Conservation (phyloP, 92 coral and sea anemone genomes). For the Epizoanthus stellaris region DNA sequence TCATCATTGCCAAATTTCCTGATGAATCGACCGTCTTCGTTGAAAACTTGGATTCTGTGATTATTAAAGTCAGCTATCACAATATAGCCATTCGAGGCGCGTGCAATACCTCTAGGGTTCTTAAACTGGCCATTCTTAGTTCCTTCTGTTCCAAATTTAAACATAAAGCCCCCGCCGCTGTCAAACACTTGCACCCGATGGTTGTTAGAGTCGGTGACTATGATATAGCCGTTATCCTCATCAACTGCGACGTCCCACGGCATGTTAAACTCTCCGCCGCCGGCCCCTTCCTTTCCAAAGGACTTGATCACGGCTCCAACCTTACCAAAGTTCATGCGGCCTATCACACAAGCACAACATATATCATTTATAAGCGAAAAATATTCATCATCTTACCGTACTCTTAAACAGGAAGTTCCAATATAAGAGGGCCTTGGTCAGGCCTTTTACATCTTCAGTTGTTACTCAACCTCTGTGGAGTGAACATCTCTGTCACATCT, state of each 20-base stretch:
- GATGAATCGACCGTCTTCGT: slow-evolving; percentile 93
- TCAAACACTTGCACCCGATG: slow-evolving; percentile 97
- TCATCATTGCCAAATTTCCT: slow-evolving; percentile 85
- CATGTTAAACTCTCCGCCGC: slow-evolving; percentile 93
- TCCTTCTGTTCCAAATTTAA: slow-evolving; percentile 91
- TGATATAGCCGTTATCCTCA: slow-evolving; percentile 83
- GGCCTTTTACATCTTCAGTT: no score
- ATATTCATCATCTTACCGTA: neutral
- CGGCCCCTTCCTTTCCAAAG: slow-evolving; percentile 90
- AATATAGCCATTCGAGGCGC: slow-evolving; percentile 82
- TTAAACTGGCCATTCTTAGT: slow-evolving; percentile 87
- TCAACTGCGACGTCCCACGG: slow-evolving; percentile 96
- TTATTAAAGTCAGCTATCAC: slow-evolving; percentile 94
- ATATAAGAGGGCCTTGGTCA: no score
- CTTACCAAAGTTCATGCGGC: slow-evolving; percentile 87
- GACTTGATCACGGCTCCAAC: slow-evolving; percentile 79
- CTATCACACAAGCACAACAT: neutral
- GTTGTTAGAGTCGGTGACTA: slow-evolving; percentile 90
- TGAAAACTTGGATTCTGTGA: slow-evolving; percentile 90
- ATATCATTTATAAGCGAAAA: neutral
- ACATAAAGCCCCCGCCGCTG: slow-evolving; percentile 85
- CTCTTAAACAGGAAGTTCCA: no score
- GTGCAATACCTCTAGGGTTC: slow-evolving; percentile 87
- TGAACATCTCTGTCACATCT: no score
- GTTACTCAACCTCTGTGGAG: no score